Base-by-base conservation (phyloP, 2,888 invertebrate species). In the Ophion slaviceki region DNA sequence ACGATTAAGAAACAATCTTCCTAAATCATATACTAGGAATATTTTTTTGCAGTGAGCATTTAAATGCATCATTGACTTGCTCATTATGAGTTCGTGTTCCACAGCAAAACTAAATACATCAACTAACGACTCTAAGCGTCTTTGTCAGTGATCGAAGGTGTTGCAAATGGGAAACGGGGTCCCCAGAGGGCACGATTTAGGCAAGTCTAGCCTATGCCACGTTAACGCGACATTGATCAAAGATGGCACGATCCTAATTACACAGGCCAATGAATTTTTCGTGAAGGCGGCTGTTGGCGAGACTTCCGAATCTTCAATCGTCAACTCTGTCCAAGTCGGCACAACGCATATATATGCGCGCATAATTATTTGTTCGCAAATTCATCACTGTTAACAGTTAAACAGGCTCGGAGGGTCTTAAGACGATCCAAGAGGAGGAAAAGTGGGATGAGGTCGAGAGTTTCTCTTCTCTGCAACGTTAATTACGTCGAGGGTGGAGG, bases 371-470 rank as follows among this genome's bases (percentile, higher is more conserved):
- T 83, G 81, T 81, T 83, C 81, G 78, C 62, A 76, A 83, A 86
- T 86, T 86, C 83, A 81, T 83, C 75, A 62, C 77, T 83, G 83
- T 80, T 81, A 83, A 83, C 77, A 84, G 79, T 84, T 82, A 71
- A 79, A 79, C 61, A 79, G 85, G 77, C 77, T 87, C 82, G 53
- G 81, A 78, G 75, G 83, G 80, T 75, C 80, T 81, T 75, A 83
- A 71, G 83, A 81, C 70, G 80, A 79, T 85, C 59, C 84, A 47
- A 62, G 80, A 68, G 40, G 20, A 45, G 45, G 68, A 61, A 28
- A 62, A 61, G 74, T 47, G 83, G 75, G 47, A 75, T 45, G 61
- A 74, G 75, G 77, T 59, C 80, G 85, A 77, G 79, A 61, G 83
- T 82, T 80, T 74, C 76, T 67, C 72, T 67, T 75, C 75, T 64